Evolutionary conservation across 1,140 invertebrate species (phyloP), one percentile per base, ranked within the genome.

Genomic region (Geopemphigus sp.): DNA sequence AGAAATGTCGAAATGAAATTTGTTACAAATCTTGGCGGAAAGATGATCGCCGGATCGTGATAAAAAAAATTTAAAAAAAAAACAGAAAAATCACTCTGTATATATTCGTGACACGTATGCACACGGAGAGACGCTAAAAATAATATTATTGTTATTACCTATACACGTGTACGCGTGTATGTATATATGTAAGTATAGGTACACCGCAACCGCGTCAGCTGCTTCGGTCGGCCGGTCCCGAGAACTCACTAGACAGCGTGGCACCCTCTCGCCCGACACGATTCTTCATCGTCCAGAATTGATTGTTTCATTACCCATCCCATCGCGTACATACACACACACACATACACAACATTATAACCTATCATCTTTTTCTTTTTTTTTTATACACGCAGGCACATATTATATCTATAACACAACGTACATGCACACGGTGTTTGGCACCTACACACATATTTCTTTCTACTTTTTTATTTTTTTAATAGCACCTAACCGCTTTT

Each of bases 301-400:
- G 74, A 78, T 78, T 78, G 74, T 78, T 78, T 78, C 74, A 78
- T 78, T 78, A 78, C 74, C 54, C 74, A 5, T 76, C 74, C 56
- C 57, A 19, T 61, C 66, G 22, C 66, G 56, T 19, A 19, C 15
- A 6, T 17, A 24, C 8, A 5, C 32, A n/a, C 63, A 22, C 63
- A 8, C 63, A 5, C 22, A 24, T 45, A 54, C 50, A 72, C 19
- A 29, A 54, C n/a, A 72, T 72, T 54, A 54, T 54, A 72, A 72
- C 68, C 68, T 72, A 72, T 72, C 47, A 54, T 72, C 26, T 72
- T 72, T 72, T 72, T 50, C 1, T 59, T 59, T 14, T 50, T 50
- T 50, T 50, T 8, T 10, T 70, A 70, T 17, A 50, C 22, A 26
- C 39, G 14, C 22, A 47, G 11, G 0, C 19, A 26, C 39, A 22